Evolutionary conservation across 2,113 vertebrate genomes (phyloP).

Genomic region (Kobus ellipsiprymnus): DNA sequence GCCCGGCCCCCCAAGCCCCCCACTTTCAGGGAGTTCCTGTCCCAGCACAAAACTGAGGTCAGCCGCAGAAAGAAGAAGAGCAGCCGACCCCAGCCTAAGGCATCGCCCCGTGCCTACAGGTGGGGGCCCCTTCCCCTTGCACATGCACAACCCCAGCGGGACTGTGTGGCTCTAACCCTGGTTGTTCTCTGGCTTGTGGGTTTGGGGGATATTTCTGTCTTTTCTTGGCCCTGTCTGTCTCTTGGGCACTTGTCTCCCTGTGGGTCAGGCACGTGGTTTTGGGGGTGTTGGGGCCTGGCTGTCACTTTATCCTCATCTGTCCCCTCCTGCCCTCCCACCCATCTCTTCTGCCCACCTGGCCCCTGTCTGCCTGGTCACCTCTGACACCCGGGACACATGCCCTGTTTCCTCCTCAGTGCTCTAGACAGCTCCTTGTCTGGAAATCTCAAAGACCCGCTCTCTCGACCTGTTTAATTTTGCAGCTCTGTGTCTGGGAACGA

Average conservation of each 20-base stretch:
- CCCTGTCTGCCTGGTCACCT: not conserved
- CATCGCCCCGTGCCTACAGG: constrained; percentile 86
- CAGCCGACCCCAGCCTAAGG: constrained; percentile 70
- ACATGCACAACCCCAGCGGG: fast-evolving
- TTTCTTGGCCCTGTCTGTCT: not conserved
- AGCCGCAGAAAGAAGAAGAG: constrained; percentile 66
- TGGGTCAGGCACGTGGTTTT: not conserved
- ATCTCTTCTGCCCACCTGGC: not conserved
- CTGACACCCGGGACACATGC: not conserved
- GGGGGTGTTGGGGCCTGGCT: not conserved
- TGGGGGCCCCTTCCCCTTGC: not conserved
- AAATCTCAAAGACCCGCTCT: not conserved
- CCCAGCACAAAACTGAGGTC: constrained; percentile 72
- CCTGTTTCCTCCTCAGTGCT: not conserved
- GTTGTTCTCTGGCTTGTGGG: not conserved
- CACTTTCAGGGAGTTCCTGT: constrained; percentile 88
- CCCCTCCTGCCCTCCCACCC: too few relatives aligned
- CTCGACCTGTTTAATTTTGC: not conserved
- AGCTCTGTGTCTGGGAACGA: not conserved
- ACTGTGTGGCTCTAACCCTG: not conserved
- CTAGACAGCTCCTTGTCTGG: fast-evolving
- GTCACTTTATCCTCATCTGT: not conserved
- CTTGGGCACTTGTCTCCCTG: not conserved
- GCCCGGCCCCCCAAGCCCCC: constrained; percentile 80
- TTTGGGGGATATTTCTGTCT: not conserved